Evolutionary conservation across 1,140 invertebrate genomes (phyloP).

Genomic region (Oreohelix idahoensis): DNA sequence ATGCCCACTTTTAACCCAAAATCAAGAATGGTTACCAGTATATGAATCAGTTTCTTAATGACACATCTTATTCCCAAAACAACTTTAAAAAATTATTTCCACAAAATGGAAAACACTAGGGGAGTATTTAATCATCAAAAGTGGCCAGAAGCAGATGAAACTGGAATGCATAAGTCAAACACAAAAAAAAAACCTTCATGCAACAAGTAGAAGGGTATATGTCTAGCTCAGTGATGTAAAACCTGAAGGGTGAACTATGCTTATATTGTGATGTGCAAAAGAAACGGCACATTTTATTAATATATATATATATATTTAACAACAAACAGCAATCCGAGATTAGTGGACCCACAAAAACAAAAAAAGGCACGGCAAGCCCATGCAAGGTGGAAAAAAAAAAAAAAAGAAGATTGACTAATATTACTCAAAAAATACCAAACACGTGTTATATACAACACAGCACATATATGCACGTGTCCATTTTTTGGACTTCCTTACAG

Average conservation of each 20-base stretch:
- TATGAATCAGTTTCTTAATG: too few relatives aligned
- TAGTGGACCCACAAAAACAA: constrained; percentile 34
- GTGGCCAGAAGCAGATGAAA: constrained; percentile 22
- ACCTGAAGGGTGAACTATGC: neutral
- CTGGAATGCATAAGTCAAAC: constrained; percentile 27
- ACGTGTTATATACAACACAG: neutral
- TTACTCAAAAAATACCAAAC: neutral
- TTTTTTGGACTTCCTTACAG: too few relatives aligned
- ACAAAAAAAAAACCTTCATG: neutral
- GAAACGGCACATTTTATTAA: neutral
- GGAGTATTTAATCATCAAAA: neutral
- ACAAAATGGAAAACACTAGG: neutral
- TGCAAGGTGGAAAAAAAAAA: constrained; percentile 21
- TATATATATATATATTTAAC: neutral
- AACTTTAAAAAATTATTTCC: too few relatives aligned
- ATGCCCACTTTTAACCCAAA: too few relatives aligned
- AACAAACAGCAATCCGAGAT: constrained; percentile 22
- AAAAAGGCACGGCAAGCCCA: constrained; percentile 37
- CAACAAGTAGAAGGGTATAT: neutral
- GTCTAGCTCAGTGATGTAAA: neutral
- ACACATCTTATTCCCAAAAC: too few relatives aligned
- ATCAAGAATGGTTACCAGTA: too few relatives aligned
- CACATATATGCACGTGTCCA: neutral
- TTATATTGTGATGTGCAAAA: neutral
- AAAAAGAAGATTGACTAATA: constrained; percentile 14